phyloP scores from a whole-genome alignment of 2,888 invertebrate species.

The Drosophila affinis region DNA sequence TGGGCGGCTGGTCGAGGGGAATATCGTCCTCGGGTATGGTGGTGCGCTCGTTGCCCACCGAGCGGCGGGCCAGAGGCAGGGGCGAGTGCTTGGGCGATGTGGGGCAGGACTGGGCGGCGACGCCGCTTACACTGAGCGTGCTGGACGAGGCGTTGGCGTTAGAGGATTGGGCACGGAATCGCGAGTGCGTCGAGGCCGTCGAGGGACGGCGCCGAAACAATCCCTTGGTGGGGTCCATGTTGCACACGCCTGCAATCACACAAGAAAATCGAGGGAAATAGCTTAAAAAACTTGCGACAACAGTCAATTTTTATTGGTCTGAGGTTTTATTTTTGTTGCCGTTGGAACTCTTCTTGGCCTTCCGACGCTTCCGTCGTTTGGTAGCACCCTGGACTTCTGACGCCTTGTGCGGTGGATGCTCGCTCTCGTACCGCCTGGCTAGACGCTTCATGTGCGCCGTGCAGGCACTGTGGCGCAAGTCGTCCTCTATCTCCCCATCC shows the following conservation, averaged over 20 bases:
- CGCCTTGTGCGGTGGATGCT: background rate
- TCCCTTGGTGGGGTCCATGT: conserved; percentile 83
- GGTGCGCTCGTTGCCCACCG: conserved; percentile 79
- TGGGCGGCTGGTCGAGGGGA: conserved; percentile 57
- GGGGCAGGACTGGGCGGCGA: conserved; percentile 81
- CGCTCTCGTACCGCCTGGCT: conserved; percentile 16
- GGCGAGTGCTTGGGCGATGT: conserved; percentile 83
- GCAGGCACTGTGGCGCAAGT: background rate
- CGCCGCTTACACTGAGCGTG: conserved; percentile 49
- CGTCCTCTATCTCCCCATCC: conserved; percentile 30
- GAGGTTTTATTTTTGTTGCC: conserved; percentile 1
- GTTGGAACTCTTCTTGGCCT: background rate
- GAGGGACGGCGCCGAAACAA: conserved; percentile 83
- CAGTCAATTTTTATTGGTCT: conserved; percentile 24
- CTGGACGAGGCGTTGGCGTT: conserved; percentile 58
- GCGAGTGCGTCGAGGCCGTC: conserved; percentile 81
- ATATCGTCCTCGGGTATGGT: conserved; percentile 81
- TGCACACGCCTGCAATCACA: conserved; percentile 80
- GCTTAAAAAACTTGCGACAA: background rate
- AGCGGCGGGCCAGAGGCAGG: conserved; percentile 81
- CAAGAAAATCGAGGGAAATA: background rate
- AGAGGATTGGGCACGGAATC: conserved; percentile 77
- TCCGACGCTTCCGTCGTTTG: background rate
- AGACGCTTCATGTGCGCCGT: background rate
- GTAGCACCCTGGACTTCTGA: background rate